A percentile compares a stretch with the other conserved stretches of the same genome.
These are phyloP conservation scores for Trypoxylon attenuatum DNA, from an alignment of 2,888 invertebrate genomes.

Conservation along the genomic window DNA sequence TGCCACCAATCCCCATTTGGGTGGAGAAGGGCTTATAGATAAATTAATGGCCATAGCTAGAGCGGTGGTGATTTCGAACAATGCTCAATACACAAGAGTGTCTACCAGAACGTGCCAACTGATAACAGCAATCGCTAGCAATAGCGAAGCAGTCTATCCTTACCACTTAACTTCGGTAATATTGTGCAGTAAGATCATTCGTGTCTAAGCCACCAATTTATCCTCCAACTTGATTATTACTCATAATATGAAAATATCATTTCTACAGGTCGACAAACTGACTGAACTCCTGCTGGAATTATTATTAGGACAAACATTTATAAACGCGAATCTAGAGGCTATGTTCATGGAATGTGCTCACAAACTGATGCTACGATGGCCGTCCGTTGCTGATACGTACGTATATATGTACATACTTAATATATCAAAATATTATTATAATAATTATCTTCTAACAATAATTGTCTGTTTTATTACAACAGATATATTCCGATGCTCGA, in stretches of 20 bases:
- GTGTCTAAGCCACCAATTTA: not conserved
- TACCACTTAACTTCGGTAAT: slow-evolving; percentile 71
- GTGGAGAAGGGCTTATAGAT: slow-evolving; percentile 70
- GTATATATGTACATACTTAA: not conserved
- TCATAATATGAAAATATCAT: not conserved
- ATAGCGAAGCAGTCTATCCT: slow-evolving; percentile 69
- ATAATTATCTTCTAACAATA: not conserved
- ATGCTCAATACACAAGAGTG: slow-evolving; percentile 71
- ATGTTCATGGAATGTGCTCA: slow-evolving; percentile 70
- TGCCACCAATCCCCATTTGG: slow-evolving; percentile 66
- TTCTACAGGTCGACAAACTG: slow-evolving; percentile 68
- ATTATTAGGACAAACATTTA: slow-evolving; percentile 68
- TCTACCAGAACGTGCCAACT: slow-evolving; percentile 71
- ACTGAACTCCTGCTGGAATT: slow-evolving; percentile 69
- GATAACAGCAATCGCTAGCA: slow-evolving; percentile 71
- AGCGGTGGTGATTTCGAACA: slow-evolving; percentile 71
- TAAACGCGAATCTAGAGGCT: slow-evolving; percentile 68
- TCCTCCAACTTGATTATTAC: not conserved
- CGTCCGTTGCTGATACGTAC: slow-evolving; percentile 69
- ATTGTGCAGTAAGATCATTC: slow-evolving; percentile 15
- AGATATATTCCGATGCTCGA: slow-evolving; percentile 68
- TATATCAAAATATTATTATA: not conserved
- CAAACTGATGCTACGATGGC: slow-evolving; percentile 73
- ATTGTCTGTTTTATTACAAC: too few relatives aligned
- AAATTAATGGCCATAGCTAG: slow-evolving; percentile 71